Percentiles rank a stretch among this genome's conserved stretches.
Evolutionary conservation across 2,797 vertebrate species (phyloP).

Genomic region (Alexandromys oeconomus): DNA sequence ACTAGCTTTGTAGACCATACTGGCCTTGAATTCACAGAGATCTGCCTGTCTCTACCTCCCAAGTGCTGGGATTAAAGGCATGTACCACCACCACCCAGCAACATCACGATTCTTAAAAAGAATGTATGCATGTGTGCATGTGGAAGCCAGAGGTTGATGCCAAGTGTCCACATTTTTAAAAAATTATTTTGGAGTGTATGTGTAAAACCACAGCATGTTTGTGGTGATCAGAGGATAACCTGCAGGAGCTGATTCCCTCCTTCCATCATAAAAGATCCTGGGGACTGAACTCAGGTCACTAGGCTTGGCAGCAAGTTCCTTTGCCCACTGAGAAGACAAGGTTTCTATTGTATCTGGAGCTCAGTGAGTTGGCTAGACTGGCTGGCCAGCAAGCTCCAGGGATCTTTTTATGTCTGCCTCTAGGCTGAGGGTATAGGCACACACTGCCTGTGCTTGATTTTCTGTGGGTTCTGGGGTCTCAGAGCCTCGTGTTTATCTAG

Average conservation of each 20-base stretch:
- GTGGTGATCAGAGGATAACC: not conserved
- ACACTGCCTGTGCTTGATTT: not conserved
- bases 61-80: too few relatives aligned
- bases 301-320: not conserved
- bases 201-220: not conserved
- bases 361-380: not conserved
- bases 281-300: not conserved
- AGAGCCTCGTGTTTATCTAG: not conserved
- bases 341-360: not conserved
- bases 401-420: not conserved
- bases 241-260: not conserved
- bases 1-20: too few relatives aligned
- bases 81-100: too few relatives aligned
- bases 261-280: not conserved
- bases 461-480: not conserved
- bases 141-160: not conserved
- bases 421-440: not conserved
- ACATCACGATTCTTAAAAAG: not conserved
- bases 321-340: not conserved
- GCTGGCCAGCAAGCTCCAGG: not conserved
- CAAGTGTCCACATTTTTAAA: not conserved
- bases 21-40: too few relatives aligned
- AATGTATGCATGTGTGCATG: not conserved
- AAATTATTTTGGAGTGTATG: not conserved
- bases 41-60: too few relatives aligned